Conservation (phyloP, 2,888 invertebrate genomes). For the Hydroisotoma schaefferi region DNA sequence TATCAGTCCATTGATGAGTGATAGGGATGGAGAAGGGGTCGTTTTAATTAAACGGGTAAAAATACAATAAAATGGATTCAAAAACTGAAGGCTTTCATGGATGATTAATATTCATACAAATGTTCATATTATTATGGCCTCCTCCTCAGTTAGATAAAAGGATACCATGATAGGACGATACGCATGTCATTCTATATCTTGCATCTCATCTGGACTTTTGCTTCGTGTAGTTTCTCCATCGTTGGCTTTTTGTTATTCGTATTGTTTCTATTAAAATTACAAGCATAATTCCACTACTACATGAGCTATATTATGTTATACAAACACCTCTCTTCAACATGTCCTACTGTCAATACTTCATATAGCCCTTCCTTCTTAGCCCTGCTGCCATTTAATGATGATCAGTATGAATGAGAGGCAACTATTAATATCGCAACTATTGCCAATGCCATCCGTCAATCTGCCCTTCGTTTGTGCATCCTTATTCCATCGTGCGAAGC, state of each 20-base stretch:
- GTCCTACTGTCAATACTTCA: no score
- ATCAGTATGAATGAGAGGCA: no score
- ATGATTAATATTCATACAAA: conserved; percentile 48
- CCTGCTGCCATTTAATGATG: no score
- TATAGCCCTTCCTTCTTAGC: no score
- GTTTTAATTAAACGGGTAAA: conserved; percentile 44
- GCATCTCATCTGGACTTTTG: conserved; percentile 9
- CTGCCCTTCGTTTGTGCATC: no score
- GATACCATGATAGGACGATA: conserved; percentile 26
- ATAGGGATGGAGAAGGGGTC: conserved; percentile 17
- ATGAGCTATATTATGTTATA: no score
- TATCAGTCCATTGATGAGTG: background rate
- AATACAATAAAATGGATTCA: conserved; percentile 26
- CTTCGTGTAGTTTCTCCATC: background rate
- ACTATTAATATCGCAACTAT: background rate
- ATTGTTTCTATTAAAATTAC: no score
- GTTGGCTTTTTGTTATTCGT: background rate
- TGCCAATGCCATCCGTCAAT: background rate
- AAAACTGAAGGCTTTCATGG: conserved; percentile 42
- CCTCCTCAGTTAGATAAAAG: conserved; percentile 17
- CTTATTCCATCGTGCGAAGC: no score
- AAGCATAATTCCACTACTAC: no score
- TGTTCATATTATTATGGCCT: conserved; percentile 20
- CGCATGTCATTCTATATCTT: conserved; percentile 4
- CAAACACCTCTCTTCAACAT: no score